A percentile compares a stretch with the other conserved stretches of the same genome.
Evolutionary conservation across 2,888 invertebrate species (phyloP).

Genomic region (Linnaemya tessellans): DNA sequence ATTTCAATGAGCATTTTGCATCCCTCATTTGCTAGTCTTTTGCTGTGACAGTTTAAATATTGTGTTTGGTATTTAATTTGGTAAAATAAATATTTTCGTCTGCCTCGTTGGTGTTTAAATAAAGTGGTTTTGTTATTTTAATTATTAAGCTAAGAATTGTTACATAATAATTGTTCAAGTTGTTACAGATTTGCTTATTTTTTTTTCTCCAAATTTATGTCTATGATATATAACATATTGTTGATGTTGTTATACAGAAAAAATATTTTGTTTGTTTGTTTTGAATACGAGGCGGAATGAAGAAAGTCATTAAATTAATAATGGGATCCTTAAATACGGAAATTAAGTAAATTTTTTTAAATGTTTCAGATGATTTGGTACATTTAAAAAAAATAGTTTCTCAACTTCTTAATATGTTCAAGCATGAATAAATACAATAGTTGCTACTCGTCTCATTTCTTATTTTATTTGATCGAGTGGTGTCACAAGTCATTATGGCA

Average conservation of each 20-base stretch:
- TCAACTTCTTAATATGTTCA: not conserved
- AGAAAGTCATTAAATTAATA: too few relatives aligned
- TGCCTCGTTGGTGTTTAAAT: not conserved
- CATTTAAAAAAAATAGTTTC: not conserved
- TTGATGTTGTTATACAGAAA: not conserved
- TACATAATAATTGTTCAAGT: constrained; percentile 15
- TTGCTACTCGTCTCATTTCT: not conserved
- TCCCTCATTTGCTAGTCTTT: not conserved
- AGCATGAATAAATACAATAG: not conserved
- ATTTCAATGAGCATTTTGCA: constrained; percentile 21
- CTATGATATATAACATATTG: not conserved
- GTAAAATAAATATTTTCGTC: constrained; percentile 1
- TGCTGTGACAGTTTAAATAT: constrained; percentile 7
- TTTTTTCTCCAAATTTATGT: not conserved
- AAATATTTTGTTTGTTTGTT: not conserved
- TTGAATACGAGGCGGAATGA: not conserved
- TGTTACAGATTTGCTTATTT: not conserved
- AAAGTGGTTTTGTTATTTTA: constrained; percentile 29
- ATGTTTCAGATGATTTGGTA: too few relatives aligned
- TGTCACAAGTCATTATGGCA: constrained; percentile 20
- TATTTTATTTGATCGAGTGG: constrained; percentile 3
- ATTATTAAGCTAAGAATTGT: too few relatives aligned
- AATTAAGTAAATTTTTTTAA: too few relatives aligned
- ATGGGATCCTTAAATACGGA: too few relatives aligned
- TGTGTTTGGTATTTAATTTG: constrained; percentile 5